Evolutionary conservation across 1,140 invertebrate species (phyloP).

Genomic region (Brachionus plicatilis): DNA sequence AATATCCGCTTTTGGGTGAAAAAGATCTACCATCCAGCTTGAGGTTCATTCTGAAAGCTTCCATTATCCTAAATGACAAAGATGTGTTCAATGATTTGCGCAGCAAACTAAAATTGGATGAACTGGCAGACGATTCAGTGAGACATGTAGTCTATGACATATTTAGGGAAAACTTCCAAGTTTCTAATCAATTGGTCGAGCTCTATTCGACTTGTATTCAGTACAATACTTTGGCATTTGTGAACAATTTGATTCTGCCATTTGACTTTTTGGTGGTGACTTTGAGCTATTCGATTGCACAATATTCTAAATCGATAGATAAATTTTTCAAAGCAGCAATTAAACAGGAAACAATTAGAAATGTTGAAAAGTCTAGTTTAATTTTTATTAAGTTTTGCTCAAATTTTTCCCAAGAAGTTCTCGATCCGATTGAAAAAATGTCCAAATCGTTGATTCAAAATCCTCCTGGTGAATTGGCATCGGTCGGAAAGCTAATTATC

Average conservation of each 20-base stretch:
- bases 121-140: background rate
- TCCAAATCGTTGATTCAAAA: background rate
- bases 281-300: background rate
- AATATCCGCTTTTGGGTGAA: background rate
- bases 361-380: background rate
- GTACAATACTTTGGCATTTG: background rate
- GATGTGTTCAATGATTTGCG: background rate
- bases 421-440: background rate
- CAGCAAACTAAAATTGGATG: background rate
- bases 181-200: background rate
- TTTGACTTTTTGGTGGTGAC: background rate
- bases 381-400: background rate
- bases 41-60: background rate
- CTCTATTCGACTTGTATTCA: background rate
- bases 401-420: background rate
- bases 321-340: background rate
- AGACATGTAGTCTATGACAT: background rate
- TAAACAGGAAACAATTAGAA: background rate
- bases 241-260: background rate
- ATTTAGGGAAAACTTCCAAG: conserved; percentile 9
- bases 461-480: background rate
- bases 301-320: background rate
- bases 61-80: background rate
- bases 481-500: background rate
- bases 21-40: background rate